These are phyloP conservation scores for Rhabdomys pumilio DNA, from an alignment of 2,797 vertebrate genomes.

Conservation along the genomic window DNA sequence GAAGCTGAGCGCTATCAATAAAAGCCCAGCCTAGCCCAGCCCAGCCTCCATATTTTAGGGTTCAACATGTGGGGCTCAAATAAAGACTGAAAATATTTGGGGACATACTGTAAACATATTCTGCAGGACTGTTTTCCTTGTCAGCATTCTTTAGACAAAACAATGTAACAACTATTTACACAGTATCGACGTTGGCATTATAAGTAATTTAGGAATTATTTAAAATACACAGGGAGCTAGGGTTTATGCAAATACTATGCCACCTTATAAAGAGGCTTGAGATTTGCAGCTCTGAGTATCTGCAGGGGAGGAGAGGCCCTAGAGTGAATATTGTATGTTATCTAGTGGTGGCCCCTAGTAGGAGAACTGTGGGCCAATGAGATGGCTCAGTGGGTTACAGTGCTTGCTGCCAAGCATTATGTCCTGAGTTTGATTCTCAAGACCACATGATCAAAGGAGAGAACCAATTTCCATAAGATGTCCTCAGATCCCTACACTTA, in stretches of 20 bases:
- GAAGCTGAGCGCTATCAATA: constrained; percentile 36
- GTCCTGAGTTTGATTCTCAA: not conserved
- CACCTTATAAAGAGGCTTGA: not conserved
- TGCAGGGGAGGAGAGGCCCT: not conserved
- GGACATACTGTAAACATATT: not conserved
- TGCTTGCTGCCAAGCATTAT: not conserved
- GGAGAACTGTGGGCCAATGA: not conserved
- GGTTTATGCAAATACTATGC: not conserved
- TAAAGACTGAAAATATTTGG: not conserved
- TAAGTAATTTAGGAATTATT: not conserved
- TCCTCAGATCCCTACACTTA: not conserved
- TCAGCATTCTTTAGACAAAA: not conserved
- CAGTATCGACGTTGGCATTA: not conserved
- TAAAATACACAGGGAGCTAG: not conserved
- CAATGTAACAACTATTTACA: not conserved
- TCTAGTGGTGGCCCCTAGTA: not conserved
- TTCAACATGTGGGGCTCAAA: not conserved
- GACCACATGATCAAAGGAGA: not conserved
- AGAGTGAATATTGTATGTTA: not conserved
- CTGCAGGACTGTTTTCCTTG: not conserved
- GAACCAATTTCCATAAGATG: not conserved
- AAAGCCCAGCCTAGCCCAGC: not conserved
- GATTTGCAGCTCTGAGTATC: not conserved
- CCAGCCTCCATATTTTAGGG: not conserved
- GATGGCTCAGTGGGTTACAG: not conserved